phyloP scores from a whole-genome alignment of 1,140 invertebrate genomes.

The Ephestia elutella region DNA sequence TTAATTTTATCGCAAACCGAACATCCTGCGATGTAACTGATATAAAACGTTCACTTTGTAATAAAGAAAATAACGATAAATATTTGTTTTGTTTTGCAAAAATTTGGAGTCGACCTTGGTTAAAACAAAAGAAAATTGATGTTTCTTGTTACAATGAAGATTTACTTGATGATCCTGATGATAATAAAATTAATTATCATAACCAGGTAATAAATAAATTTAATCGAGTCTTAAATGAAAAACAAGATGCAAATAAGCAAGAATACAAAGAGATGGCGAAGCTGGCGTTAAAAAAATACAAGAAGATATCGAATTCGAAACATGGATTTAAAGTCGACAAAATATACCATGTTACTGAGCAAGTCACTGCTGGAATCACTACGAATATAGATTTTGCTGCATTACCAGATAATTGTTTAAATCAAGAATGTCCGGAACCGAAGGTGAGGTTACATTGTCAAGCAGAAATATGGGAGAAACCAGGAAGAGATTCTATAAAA shows the following conservation, averaged over 20 bases:
- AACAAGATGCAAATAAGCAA: slow-evolving; percentile 16
- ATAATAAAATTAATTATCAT: slow-evolving; percentile 12
- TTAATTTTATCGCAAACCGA: slow-evolving; percentile 40
- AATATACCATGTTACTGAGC: slow-evolving; percentile 25
- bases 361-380: slow-evolving; percentile 29
- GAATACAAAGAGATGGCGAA: slow-evolving; percentile 20
- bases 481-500: slow-evolving; percentile 13
- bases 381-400: slow-evolving; percentile 31
- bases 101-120: slow-evolving; percentile 42
- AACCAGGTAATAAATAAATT: not conserved
- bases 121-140: slow-evolving; percentile 30
- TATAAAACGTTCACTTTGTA: slow-evolving; percentile 12
- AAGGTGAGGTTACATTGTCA: slow-evolving; percentile 21
- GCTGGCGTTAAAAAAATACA: slow-evolving; percentile 25
- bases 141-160: slow-evolving; percentile 25
- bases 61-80: not conserved
- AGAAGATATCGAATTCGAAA: slow-evolving; percentile 22
- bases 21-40: slow-evolving; percentile 20
- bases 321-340: slow-evolving; percentile 30
- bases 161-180: slow-evolving; percentile 15
- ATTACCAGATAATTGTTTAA: slow-evolving; percentile 31
- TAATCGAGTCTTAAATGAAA: slow-evolving; percentile 9
- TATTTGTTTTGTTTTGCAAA: slow-evolving; percentile 2
- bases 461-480: slow-evolving; percentile 22
- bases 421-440: slow-evolving; percentile 17